phyloP scores from a whole-genome alignment of 1,140 invertebrate genomes.

The Brachystomella parvula region DNA sequence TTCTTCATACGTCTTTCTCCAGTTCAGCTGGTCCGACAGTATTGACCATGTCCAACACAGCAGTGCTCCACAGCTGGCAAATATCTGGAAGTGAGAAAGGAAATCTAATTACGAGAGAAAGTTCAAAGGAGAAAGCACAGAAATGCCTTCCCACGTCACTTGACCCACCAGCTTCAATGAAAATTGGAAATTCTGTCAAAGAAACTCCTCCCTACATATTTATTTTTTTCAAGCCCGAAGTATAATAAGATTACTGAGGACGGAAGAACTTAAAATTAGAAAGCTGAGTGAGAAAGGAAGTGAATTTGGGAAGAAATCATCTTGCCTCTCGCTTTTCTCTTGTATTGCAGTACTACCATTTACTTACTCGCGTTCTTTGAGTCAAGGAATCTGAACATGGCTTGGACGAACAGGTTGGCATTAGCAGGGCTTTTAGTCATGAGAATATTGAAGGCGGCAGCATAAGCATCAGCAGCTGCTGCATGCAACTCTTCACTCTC shows the following conservation, averaged over 20 bases:
- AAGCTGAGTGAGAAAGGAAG: too few relatives aligned
- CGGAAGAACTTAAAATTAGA: too few relatives aligned
- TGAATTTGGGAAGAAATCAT: background rate
- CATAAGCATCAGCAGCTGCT: constrained; percentile 13
- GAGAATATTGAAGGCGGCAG: background rate
- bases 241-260: too few relatives aligned
- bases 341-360: too few relatives aligned
- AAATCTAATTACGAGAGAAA: too few relatives aligned
- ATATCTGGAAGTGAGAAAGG: constrained; percentile 3
- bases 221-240: too few relatives aligned
- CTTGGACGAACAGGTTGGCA: background rate
- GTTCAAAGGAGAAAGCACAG: too few relatives aligned
- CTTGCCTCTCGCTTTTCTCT: background rate
- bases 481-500: constrained; percentile 16
- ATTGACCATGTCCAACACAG: constrained; percentile 9
- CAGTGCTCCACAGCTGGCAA: constrained; percentile 2
- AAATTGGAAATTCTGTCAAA: too few relatives aligned
- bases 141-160: too few relatives aligned
- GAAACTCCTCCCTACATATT: too few relatives aligned
- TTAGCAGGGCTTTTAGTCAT: background rate
- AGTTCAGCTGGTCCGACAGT: constrained; percentile 1
- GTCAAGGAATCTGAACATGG: background rate
- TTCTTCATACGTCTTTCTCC: constrained; percentile 16
- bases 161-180: too few relatives aligned
- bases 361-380: background rate